These are phyloP conservation scores for Chloromyia formosa DNA, from an alignment of 2,888 invertebrate species.

Conservation along the genomic window DNA sequence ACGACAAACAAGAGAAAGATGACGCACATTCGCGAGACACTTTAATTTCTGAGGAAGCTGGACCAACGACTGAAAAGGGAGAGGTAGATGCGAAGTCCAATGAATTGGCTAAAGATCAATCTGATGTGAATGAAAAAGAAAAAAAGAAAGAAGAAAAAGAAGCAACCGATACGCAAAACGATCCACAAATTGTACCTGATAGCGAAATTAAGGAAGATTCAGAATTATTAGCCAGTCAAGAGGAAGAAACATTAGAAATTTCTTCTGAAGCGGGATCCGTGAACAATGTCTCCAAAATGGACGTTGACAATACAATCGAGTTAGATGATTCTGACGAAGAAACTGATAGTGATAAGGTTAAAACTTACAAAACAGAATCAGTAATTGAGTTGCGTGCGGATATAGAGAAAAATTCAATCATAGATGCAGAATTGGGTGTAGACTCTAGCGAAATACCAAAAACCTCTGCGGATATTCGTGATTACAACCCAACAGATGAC, in stretches of 20 bases:
- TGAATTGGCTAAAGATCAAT: background rate
- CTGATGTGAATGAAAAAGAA: background rate
- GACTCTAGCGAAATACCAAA: background rate
- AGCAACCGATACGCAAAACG: background rate
- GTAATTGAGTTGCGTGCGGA: too few relatives aligned
- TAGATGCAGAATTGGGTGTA: too few relatives aligned
- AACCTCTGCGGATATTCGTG: too few relatives aligned
- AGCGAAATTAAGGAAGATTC: background rate
- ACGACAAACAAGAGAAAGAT: too few relatives aligned
- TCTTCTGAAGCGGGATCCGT: background rate
- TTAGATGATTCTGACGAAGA: conserved; percentile 3
- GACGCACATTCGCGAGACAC: too few relatives aligned
- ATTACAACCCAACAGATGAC: background rate
- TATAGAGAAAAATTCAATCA: too few relatives aligned
- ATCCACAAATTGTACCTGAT: background rate
- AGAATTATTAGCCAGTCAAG: background rate
- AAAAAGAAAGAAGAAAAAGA: background rate
- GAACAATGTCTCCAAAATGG: background rate
- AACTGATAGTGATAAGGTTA: background rate
- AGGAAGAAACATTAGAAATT: background rate
- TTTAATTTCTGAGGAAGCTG: too few relatives aligned
- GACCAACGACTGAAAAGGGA: background rate
- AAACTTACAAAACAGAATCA: background rate
- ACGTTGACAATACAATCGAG: background rate
- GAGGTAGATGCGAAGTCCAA: background rate